Evolutionary conservation across 1,140 invertebrate genomes (phyloP), one percentile per base, ranked within the genome.

Genomic region (Papilio aristodemus): DNA sequence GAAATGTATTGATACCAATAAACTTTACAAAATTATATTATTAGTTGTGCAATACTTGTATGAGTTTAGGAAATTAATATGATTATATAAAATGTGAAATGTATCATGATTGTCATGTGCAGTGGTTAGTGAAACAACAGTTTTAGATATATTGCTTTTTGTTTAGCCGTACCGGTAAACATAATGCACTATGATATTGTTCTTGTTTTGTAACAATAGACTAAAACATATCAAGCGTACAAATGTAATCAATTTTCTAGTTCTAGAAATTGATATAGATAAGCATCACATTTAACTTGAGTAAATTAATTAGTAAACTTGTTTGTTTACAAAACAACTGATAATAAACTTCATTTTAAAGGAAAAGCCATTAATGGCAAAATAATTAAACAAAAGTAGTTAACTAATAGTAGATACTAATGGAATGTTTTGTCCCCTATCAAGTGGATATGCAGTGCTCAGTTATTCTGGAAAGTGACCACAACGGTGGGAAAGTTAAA

Each of bases 391-490:
- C 27, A 58, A 67, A 54, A 64, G 25, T 66, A 72, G 43, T 73
- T 71, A 77, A 81, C 14, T 36, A 46, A 37, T 27, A 66, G 63
- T 66, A 9, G 13, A 36, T 66, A 66, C 74, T 83, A 79, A 79
- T 84, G 71, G 75, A 80, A 73, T 79, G 74, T 85, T 89, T 85
- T 89, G 82, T 90, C 73, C 78, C 79, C 71, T 75, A 68, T 84
- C 81, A 89, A 91, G 86, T 88, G 84, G 86, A 87, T 81, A 91
- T 91, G 89, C 85, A 91, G 86, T 91, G 86, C 84, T 86, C 86
- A 78, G 73, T 89, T 73, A 87, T 81, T 76, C 76, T 85, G 83
- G 80, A 88, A 81, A 87, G 77, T 75, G 83, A 86, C 72, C 74
- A 72, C 82, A 83, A 83, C 83, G 73, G 76, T 79, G 85, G 89